Conservation (phyloP, 2,113 vertebrate species). For the Pedetes capensis region DNA sequence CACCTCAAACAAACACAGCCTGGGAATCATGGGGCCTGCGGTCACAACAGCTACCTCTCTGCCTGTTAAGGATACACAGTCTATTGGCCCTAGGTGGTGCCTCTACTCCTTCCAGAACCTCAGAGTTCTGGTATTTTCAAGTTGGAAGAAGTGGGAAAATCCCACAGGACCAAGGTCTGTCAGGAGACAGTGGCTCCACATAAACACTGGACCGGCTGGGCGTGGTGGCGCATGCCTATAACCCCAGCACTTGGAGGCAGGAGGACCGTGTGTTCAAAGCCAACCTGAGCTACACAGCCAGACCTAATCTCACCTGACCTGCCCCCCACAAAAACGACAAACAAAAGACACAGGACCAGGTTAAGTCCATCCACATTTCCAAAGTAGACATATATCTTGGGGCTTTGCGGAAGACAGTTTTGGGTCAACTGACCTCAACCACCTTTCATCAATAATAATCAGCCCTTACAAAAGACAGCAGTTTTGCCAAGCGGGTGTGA, state of each 20-base stretch:
- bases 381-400: neutral
- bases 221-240: too few species aligned
- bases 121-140: neutral
- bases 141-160: neutral
- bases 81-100: neutral
- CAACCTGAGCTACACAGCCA: too few species aligned
- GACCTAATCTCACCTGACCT: too few species aligned
- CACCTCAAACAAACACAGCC: accelerated
- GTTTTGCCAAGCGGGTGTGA: neutral
- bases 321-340: too few species aligned
- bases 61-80: neutral
- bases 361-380: too few species aligned
- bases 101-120: neutral
- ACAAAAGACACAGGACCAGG: neutral
- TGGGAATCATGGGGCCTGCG: accelerated
- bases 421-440: neutral
- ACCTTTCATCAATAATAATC: neutral
- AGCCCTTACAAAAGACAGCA: neutral
- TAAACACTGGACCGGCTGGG: neutral
- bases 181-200: neutral
- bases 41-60: neutral
- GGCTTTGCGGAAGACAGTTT: neutral
- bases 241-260: too few species aligned
- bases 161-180: neutral
- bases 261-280: too few species aligned